Conservation (phyloP, 2,113 vertebrate species). For the Heterotilapia buettikoferi region DNA sequence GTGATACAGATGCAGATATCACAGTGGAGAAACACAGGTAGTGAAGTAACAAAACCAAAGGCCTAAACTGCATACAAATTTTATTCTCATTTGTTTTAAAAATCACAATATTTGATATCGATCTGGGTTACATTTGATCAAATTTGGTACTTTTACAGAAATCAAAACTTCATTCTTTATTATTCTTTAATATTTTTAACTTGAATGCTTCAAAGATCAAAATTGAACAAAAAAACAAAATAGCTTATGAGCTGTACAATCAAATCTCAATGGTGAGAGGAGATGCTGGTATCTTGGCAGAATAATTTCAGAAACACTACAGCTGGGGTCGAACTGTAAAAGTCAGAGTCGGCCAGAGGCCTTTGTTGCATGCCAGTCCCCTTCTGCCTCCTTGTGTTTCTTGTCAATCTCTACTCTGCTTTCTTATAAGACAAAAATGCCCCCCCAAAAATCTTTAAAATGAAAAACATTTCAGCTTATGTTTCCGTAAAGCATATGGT, state of each 20-base stretch:
- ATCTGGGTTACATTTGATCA: conserved; percentile 38
- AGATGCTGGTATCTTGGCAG: neutral
- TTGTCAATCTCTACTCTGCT: conserved; percentile 2
- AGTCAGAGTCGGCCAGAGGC: neutral
- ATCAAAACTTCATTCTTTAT: conserved; percentile 53
- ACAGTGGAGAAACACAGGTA: neutral
- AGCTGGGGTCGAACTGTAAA: neutral
- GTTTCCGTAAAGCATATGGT: conserved; percentile 56
- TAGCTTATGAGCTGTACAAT: conserved; percentile 78
- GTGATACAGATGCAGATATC: neutral
- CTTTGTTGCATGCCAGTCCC: neutral
- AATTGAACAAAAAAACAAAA: conserved; percentile 43
- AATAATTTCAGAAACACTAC: conserved; percentile 4
- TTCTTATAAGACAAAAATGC: neutral
- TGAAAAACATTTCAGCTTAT: conserved; percentile 58
- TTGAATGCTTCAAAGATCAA: conserved; percentile 51
- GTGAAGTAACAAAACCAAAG: neutral
- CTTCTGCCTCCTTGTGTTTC: neutral
- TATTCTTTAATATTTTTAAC: conserved; percentile 18
- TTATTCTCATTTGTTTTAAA: conserved; percentile 66
- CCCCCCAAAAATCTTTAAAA: neutral
- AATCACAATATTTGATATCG: conserved; percentile 56
- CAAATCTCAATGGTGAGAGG: conserved; percentile 49
- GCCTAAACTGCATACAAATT: conserved; percentile 50
- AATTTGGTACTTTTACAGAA: conserved; percentile 68